Base-by-base conservation (phyloP, 37 sponge, comb jelly and placozoan genomes). In the Beroe ovata region DNA sequence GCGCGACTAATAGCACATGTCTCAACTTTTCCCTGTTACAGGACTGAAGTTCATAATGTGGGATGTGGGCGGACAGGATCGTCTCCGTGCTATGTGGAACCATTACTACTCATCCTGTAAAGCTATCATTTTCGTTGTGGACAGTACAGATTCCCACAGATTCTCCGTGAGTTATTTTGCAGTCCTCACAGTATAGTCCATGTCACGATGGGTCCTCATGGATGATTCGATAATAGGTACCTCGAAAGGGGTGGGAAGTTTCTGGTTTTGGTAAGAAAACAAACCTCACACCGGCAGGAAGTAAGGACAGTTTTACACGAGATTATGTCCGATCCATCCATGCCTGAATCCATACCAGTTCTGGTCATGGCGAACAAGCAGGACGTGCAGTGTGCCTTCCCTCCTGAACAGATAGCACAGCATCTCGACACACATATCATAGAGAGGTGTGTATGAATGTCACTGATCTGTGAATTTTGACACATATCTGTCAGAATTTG, bases 311-410 rank as follows among this genome's bases (percentile, higher is more conserved):
- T 30, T 30, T 37, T 66, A 1, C 69, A 66, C 69, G 69, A 66
- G 33, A 3, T 26, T 1, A 32, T 66, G 35, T 66, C 69, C 1
- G 30, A 66, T 37, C 35, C 69, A 16, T 11, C 33, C 69, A 66
- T 66, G 35, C 69, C 69, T 6, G 69, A 66, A 3, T 34, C 11
- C 16, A 37, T 30, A 29, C 69, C 69, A 33, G 69, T 66, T 0
- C 25, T 66, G 1, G 36, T 66, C 18, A 25, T 66, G 69, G 69
- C 69, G 16, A 66, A 66, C 69, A 66, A 66, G 69, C 69, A 66
- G 69, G 69, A 66, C 69, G 36, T 14, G 16, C 35, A 34, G 4
- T 29, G 36, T 66, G 69, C 69, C 14, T 25, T 30, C 25, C 4
- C 69, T 29, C 35, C 69, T 4, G 69, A 66, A 1, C 69, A 66